Base-by-base conservation (phyloP, 2,888 invertebrate genomes). In the Drosophila parthenogenetica region DNA sequence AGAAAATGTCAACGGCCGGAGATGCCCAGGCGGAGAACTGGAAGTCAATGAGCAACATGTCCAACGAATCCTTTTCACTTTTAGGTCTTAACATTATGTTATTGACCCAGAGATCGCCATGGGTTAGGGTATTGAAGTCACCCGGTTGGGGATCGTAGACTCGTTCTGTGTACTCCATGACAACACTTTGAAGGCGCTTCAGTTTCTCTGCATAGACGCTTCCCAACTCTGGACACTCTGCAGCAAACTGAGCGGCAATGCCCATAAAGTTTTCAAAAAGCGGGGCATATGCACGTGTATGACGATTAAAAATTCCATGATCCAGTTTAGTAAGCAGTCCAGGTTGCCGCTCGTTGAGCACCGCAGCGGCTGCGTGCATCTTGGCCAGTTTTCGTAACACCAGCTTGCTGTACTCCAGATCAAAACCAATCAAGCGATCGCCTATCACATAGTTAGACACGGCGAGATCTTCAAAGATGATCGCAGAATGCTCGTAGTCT, bases 321-420 rank as follows among this genome's bases (percentile, higher is more conserved):
- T 91, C 87, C 32, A 90, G 85, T 13, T 71, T 76, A 11, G 79
- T 63, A 3, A 88, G 65, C 0, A 70, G 50, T 0, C 87, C 89
- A 0, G 87, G 82, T 7, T 89, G 76, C 0, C 86, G 91, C 19
- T 91, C 86, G 62, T 93, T 93, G 35, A 92, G 79, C 0, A 92
- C 93, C 0, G 93, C 91, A 0, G 93, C 92, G 0, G 93, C 85
- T 0, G 93, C 93, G 79, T 94, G 94, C 80, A 93, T 93, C 72
- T 92, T 92, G 1, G 93, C 93, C 73, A 93, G 69, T 8, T 92
- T 90, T 2, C 86, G 82, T 0, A 93, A 64, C 0, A 91, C 87
- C 45, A 93, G 3, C 64, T 87, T 90, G 0, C 92, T 76, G 61
- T 93, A 92, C 1, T 86, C 82, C 55, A 92, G 51, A 63, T 93